Evolutionary conservation across 2,888 invertebrate genomes (phyloP), one percentile per base, ranked within the genome.

Genomic region (Tineola bisselliella): DNA sequence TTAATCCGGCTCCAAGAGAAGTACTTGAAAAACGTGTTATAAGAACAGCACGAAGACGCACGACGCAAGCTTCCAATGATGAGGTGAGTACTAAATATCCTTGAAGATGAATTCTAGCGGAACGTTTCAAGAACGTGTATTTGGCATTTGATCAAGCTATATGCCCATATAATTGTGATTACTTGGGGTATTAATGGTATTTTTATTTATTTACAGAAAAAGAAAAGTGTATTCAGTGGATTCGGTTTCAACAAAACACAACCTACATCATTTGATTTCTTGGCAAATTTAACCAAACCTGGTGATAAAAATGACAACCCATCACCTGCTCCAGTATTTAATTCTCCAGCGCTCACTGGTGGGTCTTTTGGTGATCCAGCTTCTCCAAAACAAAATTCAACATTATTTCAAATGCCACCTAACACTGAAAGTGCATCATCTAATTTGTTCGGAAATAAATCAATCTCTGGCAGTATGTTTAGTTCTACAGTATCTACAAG

Each of bases 11-110:
- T 13, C 63, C 90, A 0, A 90, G 91, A 43, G 92, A 93, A 57
- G 88, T 92, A 63, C 74, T 97, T 18, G 91, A 93, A 70, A 90
- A 89, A 68, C 90, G 97, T 72, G 90, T 93, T 62, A 92, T 97
- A 59, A 92, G 91, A 77, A 92, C 91, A 64, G 97, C 96, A 1
- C 92, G 90, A 73, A 88, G 95, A 67, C 88, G 93, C 60, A 25
- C 25, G 65, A 70, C 65, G 18, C 59, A 54, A 15, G 65, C 64
- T 19, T 62, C 72, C 30, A 67, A 69, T 57, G 76, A 73, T 56
- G 77, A 77, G 70, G 79, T 78, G 67, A 64, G 63, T 59, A 59
- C 18, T 3, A 38, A 38, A 38, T 38, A 10, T 12, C 38, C 38
- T 38, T 38, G 11, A 38, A 3, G 10, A 3, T 38, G 10, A 10